These are phyloP conservation scores for Microctenopoma steveboyesi DNA, from an alignment of 2,797 vertebrate genomes.

Conservation along the genomic window DNA sequence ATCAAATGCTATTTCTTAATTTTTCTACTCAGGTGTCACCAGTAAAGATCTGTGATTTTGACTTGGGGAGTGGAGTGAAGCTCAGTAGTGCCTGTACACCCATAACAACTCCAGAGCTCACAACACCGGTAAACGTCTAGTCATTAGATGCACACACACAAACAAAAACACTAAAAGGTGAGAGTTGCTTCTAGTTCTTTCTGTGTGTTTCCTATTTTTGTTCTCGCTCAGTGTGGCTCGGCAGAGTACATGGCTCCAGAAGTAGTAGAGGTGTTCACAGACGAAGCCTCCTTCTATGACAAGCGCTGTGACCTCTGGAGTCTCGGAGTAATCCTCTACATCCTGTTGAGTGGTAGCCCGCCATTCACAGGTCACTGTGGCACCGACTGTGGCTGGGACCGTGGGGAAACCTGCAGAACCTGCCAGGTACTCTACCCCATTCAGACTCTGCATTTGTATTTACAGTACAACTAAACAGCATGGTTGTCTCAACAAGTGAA, in stretches of 20 bases:
- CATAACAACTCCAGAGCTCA: slow-evolving; percentile 96
- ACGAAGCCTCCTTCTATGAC: slow-evolving; percentile 98
- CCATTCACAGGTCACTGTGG: slow-evolving; percentile 96
- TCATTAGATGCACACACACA: not conserved
- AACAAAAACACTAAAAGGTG: not conserved
- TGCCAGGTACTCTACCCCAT: slow-evolving; percentile 87
- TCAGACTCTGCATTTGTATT: not conserved
- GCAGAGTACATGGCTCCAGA: slow-evolving; percentile 99
- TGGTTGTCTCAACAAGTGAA: not conserved
- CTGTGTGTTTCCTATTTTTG: not conserved
- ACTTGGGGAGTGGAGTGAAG: slow-evolving; percentile 96
- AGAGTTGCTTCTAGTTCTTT: not conserved
- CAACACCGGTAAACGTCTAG: slow-evolving; percentile 88
- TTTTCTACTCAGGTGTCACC: slow-evolving; percentile 87
- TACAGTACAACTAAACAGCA: not conserved
- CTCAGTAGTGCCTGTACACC: slow-evolving; percentile 94
- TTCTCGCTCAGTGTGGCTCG: slow-evolving; percentile 88
- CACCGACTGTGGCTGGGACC: slow-evolving; percentile 95
- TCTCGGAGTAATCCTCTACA: slow-evolving; percentile 96
- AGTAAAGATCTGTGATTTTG: slow-evolving; percentile 99
- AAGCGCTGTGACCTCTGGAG: slow-evolving; percentile 99
- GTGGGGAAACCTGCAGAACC: slow-evolving; percentile 92
- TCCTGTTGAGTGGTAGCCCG: slow-evolving; percentile 95
- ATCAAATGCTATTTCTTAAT: not conserved
- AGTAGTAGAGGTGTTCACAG: slow-evolving; percentile 96